phyloP scores from a whole-genome alignment of 1,140 invertebrate species.

The Bilobella aurantiaca region DNA sequence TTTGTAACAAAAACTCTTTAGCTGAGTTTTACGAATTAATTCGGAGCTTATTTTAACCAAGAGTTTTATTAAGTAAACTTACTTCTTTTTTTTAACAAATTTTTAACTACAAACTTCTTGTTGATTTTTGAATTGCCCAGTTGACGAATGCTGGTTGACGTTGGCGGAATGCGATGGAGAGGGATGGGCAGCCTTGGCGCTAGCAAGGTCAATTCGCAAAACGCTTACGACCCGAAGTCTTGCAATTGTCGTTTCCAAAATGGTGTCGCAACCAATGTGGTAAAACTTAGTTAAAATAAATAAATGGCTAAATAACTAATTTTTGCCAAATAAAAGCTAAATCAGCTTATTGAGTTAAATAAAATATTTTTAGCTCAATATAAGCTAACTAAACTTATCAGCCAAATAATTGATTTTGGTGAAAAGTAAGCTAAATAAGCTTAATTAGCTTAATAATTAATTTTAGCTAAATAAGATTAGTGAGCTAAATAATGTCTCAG shows the following conservation, averaged over 20 bases:
- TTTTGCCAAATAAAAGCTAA: not conserved
- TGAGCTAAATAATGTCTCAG: no score
- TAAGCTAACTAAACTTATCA: no score
- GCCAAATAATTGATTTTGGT: no score
- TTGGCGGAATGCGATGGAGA: not conserved
- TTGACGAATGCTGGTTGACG: constrained; percentile 1
- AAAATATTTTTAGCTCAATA: no score
- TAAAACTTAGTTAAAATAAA: not conserved
- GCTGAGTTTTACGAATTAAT: no score
- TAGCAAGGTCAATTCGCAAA: not conserved
- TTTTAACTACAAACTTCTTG: not conserved
- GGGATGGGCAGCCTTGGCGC: not conserved
- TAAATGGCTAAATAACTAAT: not conserved
- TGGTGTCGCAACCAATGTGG: not conserved
- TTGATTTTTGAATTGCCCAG: not conserved
- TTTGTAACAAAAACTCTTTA: no score
- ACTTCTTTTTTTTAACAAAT: not conserved
- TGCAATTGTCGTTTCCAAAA: not conserved
- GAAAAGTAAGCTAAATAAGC: no score
- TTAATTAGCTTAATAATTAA: no score
- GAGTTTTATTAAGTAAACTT: no score
- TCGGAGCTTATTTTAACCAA: no score
- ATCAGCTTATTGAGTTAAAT: no score
- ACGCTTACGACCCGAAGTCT: not conserved
- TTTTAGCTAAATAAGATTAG: not conserved